Evolutionary conservation across 2,797 vertebrate species (phyloP).

Genomic region (Urosaurus nigricauda): DNA sequence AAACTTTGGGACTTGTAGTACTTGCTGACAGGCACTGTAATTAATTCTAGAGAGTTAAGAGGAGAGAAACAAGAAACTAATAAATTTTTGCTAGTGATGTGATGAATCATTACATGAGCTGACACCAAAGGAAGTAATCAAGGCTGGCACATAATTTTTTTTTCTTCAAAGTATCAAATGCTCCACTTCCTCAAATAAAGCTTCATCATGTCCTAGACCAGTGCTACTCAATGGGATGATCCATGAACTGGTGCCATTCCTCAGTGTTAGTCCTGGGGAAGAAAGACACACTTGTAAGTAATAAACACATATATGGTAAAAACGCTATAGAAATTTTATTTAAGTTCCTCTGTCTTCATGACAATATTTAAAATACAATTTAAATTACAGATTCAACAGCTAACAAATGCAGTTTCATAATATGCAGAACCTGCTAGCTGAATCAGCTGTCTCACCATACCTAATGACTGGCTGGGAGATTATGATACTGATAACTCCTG

Average conservation of each 20-base stretch:
- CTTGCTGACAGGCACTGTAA: conserved; percentile 14
- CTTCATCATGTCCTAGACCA: not conserved
- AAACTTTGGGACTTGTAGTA: not conserved
- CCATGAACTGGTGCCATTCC: no score
- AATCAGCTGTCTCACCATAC: not conserved
- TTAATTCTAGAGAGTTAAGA: not conserved
- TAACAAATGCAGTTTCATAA: not conserved
- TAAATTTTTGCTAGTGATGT: not conserved
- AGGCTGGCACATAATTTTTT: not conserved
- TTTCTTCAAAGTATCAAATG: not conserved
- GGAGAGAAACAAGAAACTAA: not conserved
- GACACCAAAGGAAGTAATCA: not conserved
- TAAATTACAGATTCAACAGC: no score
- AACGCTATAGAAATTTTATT: no score
- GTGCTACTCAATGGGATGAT: not conserved
- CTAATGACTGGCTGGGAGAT: not conserved
- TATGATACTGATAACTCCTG: conserved; percentile 6
- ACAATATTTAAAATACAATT: no score
- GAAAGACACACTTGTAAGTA: no score
- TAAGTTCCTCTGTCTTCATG: no score
- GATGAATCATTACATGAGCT: not conserved
- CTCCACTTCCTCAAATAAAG: not conserved
- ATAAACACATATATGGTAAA: no score
- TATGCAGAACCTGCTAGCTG: not conserved
- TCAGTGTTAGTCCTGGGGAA: no score